Evolutionary conservation across 2,113 vertebrate genomes (phyloP).

Genomic region (Andinoacara biseriatus): DNA sequence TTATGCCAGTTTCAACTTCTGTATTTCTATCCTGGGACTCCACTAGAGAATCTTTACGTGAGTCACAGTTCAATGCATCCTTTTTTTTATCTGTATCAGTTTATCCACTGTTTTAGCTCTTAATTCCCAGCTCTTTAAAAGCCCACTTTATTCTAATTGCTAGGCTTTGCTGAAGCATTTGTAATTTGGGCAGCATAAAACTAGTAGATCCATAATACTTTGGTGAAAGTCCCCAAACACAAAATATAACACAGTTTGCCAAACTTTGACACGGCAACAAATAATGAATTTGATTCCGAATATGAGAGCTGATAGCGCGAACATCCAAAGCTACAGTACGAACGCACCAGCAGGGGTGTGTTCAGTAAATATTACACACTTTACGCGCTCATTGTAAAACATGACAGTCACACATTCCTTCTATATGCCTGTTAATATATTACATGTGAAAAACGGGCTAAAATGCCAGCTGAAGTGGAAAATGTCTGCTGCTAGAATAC

Average conservation of each 20-base stretch:
- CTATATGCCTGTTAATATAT: too few relatives aligned
- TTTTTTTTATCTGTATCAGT: constrained; percentile 1
- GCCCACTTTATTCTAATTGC: constrained; percentile 2
- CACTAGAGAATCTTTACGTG: neutral
- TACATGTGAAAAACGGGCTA: too few relatives aligned
- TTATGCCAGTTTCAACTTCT: neutral
- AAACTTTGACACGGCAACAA: neutral
- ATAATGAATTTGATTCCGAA: neutral
- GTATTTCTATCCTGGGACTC: neutral
- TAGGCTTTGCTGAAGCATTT: neutral
- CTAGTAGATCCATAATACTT: neutral
- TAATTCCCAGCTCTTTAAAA: neutral
- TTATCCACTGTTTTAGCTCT: constrained; percentile 3
- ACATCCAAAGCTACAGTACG: neutral
- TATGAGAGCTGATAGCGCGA: neutral
- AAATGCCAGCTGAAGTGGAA: neutral
- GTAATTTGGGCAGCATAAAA: neutral
- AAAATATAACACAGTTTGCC: neutral
- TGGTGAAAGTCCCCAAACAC: neutral
- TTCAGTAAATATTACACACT: neutral
- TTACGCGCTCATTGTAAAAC: neutral
- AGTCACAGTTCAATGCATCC: neutral
- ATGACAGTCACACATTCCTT: neutral
- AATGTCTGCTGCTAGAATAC: neutral
- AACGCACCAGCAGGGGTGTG: neutral